A percentile compares a stretch with the other conserved stretches of the same genome.
These are phyloP conservation scores for Porites evermanni DNA, from an alignment of 92 coral and sea anemone species.

Conservation along the genomic window DNA sequence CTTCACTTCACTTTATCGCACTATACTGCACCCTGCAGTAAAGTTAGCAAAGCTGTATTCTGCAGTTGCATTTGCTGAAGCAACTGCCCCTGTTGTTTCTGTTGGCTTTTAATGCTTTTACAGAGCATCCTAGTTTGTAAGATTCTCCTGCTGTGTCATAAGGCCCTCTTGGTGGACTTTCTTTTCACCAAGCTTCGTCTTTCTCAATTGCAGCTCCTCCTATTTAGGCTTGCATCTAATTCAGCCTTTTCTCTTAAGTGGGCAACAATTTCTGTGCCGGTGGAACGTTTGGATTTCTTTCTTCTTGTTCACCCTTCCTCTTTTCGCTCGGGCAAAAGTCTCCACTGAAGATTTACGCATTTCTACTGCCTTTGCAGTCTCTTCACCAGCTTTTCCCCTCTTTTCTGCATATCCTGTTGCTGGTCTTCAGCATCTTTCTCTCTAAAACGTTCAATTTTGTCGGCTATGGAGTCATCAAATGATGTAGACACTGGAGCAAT, in stretches of 20 bases:
- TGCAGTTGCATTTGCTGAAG: slow-evolving; percentile 17
- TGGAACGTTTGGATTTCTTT: slow-evolving; percentile 18
- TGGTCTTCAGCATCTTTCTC: slow-evolving; percentile 1
- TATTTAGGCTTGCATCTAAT: slow-evolving; percentile 41
- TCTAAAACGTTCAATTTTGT: too few species aligned
- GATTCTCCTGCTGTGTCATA: slow-evolving; percentile 6
- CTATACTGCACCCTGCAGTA: slow-evolving; percentile 33
- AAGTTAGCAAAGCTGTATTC: slow-evolving; percentile 44
- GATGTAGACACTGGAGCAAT: slow-evolving; percentile 37
- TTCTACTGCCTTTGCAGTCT: not conserved
- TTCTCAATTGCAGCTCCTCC: slow-evolving; percentile 52
- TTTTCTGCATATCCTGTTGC: slow-evolving; percentile 19
- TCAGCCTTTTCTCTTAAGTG: slow-evolving; percentile 42
- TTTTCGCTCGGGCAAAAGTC: slow-evolving; percentile 43
- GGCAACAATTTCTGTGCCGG: not conserved
- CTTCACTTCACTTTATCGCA: not conserved
- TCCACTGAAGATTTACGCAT: slow-evolving; percentile 61
- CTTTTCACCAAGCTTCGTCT: slow-evolving; percentile 9
- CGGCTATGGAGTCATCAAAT: not conserved
- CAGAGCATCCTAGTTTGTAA: too few species aligned
- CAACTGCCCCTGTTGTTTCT: too few species aligned
- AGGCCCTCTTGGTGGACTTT: not conserved
- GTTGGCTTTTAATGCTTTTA: not conserved
- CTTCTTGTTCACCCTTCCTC: not conserved
- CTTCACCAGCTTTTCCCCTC: not conserved